Evolutionary conservation across 2,888 invertebrate species (phyloP).

Genomic region (Camponotus fellah): DNA sequence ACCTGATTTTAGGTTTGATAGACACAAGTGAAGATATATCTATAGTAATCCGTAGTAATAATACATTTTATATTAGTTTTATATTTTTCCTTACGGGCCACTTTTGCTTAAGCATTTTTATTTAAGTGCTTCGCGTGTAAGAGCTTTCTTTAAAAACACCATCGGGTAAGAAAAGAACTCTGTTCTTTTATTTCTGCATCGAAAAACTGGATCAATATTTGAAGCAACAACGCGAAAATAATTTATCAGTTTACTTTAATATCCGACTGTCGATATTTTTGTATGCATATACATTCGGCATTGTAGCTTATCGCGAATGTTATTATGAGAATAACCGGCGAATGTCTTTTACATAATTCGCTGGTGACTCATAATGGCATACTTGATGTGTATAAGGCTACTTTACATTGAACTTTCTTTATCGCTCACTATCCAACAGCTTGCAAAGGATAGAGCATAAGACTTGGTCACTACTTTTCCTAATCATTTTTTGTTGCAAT

Average conservation of each 20-base stretch:
- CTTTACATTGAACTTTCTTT: slow-evolving; percentile 27
- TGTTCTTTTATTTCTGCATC: background rate
- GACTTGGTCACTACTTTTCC: background rate
- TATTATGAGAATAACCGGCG: slow-evolving; percentile 25
- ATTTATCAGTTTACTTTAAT: slow-evolving; percentile 17
- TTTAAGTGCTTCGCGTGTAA: background rate
- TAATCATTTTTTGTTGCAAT: background rate
- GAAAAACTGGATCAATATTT: slow-evolving; percentile 41
- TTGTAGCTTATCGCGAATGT: slow-evolving; percentile 21
- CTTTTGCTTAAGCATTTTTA: background rate
- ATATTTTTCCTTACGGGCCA: background rate
- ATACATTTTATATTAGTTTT: background rate
- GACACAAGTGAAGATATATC: too few species aligned
- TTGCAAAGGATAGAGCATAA: background rate
- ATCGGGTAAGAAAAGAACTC: background rate
- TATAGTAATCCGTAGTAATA: background rate
- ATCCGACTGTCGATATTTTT: background rate
- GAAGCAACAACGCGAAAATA: background rate
- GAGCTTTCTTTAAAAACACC: background rate
- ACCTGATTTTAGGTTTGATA: background rate
- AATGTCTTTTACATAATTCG: slow-evolving; percentile 55
- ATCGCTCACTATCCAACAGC: background rate
- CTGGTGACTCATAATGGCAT: slow-evolving; percentile 56
- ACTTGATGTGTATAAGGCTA: background rate
- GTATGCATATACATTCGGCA: background rate